phyloP scores from a whole-genome alignment of 2,888 invertebrate species.

The Lithophane leautieri region DNA sequence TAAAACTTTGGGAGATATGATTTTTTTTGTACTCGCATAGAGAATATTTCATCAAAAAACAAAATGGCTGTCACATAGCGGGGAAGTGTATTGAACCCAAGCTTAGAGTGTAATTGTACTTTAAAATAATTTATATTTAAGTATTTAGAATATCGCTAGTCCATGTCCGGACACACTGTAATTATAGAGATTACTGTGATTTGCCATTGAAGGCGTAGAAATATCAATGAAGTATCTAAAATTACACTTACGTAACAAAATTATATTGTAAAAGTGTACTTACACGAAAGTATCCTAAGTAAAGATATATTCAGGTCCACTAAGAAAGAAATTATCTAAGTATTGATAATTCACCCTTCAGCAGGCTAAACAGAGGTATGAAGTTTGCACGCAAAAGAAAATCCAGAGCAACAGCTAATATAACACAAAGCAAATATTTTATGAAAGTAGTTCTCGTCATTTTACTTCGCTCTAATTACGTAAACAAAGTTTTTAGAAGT shows the following conservation, averaged over 20 bases:
- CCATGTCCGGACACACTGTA: too few relatives aligned
- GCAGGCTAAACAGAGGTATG: neutral
- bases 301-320: neutral
- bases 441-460: conserved; percentile 14
- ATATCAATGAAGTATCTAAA: neutral
- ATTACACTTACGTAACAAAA: too few relatives aligned
- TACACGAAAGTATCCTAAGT: neutral
- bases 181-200: neutral
- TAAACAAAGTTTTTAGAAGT: conserved; percentile 54
- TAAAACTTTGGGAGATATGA: too few relatives aligned
- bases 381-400: neutral
- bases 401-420: neutral
- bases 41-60: too few relatives aligned
- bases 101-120: too few relatives aligned
- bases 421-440: conserved; percentile 16
- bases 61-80: too few relatives aligned
- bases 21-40: too few relatives aligned
- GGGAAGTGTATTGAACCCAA: too few relatives aligned
- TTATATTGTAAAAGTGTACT: too few relatives aligned
- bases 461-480: conserved; percentile 50
- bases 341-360: neutral
- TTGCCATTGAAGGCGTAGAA: neutral
- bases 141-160: too few relatives aligned
- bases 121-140: too few relatives aligned
- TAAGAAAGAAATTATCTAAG: neutral